These are phyloP conservation scores for Thermophis baileyi DNA, from an alignment of 2,113 vertebrate genomes.

Conservation along the genomic window DNA sequence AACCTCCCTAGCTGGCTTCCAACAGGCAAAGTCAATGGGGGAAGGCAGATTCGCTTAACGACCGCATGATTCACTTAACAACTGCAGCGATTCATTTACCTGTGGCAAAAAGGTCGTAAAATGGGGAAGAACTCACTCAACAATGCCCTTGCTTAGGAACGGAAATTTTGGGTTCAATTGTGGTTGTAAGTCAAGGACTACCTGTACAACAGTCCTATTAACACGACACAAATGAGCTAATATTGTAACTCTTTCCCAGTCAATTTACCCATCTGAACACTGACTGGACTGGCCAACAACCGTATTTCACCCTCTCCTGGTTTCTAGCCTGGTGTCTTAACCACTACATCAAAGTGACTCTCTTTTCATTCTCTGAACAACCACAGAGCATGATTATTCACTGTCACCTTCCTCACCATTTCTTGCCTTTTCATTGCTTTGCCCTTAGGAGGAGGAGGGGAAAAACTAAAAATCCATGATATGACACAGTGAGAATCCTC, in stretches of 20 bases:
- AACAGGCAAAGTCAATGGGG: neutral
- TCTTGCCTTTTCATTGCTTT: neutral
- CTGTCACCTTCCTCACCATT: neutral
- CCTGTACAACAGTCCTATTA: neutral
- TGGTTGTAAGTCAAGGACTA: neutral
- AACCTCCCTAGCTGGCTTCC: neutral
- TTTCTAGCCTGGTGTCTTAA: neutral
- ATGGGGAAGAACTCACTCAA: neutral
- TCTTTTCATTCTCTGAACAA: neutral
- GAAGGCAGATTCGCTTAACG: neutral
- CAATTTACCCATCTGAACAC: neutral
- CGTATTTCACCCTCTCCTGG: neutral
- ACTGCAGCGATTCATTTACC: neutral
- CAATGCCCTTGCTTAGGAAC: neutral
- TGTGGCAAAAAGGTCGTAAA: neutral
- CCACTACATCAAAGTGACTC: neutral
- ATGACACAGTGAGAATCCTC: neutral
- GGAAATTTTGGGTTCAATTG: neutral
- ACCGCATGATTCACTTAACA: neutral
- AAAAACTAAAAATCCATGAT: neutral
- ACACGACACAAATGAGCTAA: neutral
- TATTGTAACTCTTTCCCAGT: neutral
- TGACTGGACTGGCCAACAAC: neutral
- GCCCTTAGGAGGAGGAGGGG: neutral
- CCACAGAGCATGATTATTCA: neutral